phyloP scores from a whole-genome alignment of 2,797 vertebrate species.

The Microctenopoma stevenorrisi region DNA sequence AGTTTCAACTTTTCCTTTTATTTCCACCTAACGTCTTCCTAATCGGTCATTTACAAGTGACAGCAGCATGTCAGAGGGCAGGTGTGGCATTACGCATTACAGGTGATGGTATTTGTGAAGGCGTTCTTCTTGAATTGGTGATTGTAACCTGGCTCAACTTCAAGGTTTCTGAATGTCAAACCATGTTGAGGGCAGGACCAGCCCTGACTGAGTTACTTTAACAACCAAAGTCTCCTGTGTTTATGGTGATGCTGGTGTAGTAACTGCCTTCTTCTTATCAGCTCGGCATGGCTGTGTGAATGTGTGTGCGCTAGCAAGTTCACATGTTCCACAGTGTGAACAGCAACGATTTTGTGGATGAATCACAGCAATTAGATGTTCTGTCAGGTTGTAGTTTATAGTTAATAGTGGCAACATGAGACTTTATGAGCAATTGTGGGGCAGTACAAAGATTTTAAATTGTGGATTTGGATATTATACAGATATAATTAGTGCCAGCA shows the following conservation, averaged over 20 bases:
- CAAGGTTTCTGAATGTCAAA: constrained; percentile 25
- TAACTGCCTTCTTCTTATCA: constrained; percentile 53
- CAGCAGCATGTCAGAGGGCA: constrained; percentile 21
- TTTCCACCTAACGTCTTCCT: background rate
- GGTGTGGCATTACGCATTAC: constrained; percentile 29
- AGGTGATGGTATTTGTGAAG: constrained; percentile 25
- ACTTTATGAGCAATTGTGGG: constrained; percentile 3
- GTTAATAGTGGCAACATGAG: constrained; percentile 15
- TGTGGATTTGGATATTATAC: background rate
- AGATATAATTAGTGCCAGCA: background rate
- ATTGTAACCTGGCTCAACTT: constrained; percentile 7
- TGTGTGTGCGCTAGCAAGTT: constrained; percentile 28
- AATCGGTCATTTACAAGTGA: constrained; percentile 6
- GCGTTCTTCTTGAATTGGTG: background rate
- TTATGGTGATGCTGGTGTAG: constrained; percentile 41
- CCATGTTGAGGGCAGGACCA: constrained; percentile 8
- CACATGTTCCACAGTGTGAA: constrained; percentile 33
- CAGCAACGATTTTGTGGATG: constrained; percentile 33
- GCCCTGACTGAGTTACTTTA: constrained; percentile 2
- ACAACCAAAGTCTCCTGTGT: constrained; percentile 69
- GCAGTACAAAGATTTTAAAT: constrained; percentile 3
- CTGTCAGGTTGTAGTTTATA: constrained; percentile 31
- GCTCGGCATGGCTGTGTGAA: constrained; percentile 9
- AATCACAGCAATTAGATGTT: constrained; percentile 32
- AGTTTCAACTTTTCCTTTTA: background rate